These are phyloP conservation scores for Anoura caudifer DNA, from an alignment of 2,113 vertebrate species.

Conservation along the genomic window DNA sequence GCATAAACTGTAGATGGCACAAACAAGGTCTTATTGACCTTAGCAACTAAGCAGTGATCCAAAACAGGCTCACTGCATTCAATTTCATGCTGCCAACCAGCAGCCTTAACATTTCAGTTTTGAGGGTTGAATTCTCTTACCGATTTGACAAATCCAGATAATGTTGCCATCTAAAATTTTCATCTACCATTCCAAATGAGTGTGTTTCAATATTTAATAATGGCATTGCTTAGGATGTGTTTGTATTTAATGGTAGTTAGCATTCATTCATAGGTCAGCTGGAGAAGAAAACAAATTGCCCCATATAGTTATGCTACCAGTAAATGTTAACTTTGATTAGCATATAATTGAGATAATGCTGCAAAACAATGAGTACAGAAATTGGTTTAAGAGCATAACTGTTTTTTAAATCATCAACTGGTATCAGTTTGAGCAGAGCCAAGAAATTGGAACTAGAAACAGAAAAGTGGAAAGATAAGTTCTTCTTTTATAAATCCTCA, in stretches of 20 bases:
- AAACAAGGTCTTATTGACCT: conserved; percentile 75
- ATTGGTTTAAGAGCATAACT: conserved; percentile 45
- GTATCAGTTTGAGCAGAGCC: background rate
- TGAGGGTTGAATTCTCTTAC: conserved; percentile 42
- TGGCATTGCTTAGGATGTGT: background rate
- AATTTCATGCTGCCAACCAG: conserved; percentile 50
- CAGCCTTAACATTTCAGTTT: conserved; percentile 34
- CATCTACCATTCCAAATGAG: conserved; percentile 24
- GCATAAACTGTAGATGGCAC: conserved; percentile 62
- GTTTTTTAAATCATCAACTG: background rate
- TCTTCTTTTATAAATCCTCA: background rate
- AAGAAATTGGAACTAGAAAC: conserved; percentile 47
- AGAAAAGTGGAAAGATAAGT: background rate
- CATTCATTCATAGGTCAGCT: conserved; percentile 26
- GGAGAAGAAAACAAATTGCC: conserved; percentile 48
- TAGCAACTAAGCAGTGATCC: conserved; percentile 59
- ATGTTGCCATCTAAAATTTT: conserved; percentile 39
- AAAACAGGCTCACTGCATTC: conserved; percentile 51
- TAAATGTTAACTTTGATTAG: conserved; percentile 29
- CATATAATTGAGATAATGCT: conserved; percentile 54
- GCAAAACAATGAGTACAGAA: conserved; percentile 53
- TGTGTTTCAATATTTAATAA: conserved; percentile 35
- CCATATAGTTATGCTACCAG: background rate
- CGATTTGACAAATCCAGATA: conserved; percentile 41
- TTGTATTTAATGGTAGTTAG: conserved; percentile 50